These are phyloP conservation scores for Macaca nemestrina DNA, from an alignment of 2,113 vertebrate genomes.

Conservation along the genomic window DNA sequence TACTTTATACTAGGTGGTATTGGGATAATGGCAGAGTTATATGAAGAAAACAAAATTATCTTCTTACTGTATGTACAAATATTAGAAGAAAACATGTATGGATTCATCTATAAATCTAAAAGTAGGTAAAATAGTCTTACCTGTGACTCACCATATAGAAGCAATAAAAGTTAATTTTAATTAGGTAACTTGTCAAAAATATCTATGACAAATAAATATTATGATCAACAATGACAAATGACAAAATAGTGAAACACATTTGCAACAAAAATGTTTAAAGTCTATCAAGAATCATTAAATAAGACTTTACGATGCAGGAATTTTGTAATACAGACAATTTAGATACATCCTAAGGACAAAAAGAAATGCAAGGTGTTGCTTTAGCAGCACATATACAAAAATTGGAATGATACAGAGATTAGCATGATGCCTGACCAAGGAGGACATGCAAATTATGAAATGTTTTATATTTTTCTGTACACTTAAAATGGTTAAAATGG, in stretches of 20 bases:
- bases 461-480: not conserved
- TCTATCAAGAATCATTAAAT: not conserved
- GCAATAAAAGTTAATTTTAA: not conserved
- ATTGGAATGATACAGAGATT: not conserved
- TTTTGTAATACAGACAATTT: not conserved
- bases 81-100: not conserved
- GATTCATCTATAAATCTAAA: not conserved
- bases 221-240: not conserved
- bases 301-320: not conserved
- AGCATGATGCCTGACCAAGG: not conserved
- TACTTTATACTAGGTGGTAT: not conserved
- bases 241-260: not conserved
- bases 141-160: not conserved
- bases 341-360: not conserved
- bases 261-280: not conserved
- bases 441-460: not conserved
- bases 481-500: not conserved
- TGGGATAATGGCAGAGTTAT: not conserved
- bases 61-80: not conserved
- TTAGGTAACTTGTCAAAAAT: not conserved
- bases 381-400: not conserved
- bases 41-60: not conserved
- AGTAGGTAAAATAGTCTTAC: not conserved
- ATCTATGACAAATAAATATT: not conserved
- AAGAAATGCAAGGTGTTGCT: not conserved